Conservation (phyloP, 2,797 vertebrate genomes). For the Rachycentron canadum region DNA sequence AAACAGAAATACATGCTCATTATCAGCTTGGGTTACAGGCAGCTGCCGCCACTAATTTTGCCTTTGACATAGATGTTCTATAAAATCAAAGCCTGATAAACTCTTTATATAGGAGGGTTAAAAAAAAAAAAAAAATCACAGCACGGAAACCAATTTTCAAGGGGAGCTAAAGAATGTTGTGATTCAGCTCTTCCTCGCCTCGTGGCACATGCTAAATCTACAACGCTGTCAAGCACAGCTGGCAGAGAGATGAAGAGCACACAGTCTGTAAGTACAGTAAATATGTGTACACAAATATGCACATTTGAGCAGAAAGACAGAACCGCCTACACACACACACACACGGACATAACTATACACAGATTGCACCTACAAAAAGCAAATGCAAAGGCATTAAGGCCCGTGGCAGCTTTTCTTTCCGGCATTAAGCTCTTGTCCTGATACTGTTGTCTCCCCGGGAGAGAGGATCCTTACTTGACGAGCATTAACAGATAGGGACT, state of each 20-base stretch:
- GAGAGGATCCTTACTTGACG: slow-evolving; percentile 45
- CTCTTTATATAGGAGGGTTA: not conserved
- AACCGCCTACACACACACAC: not conserved
- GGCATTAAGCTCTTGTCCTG: slow-evolving; percentile 44
- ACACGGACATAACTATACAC: slow-evolving; percentile 1
- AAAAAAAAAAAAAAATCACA: slow-evolving; percentile 43
- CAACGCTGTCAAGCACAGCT: slow-evolving; percentile 43
- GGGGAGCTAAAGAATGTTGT: not conserved
- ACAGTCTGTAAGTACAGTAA: slow-evolving; percentile 13
- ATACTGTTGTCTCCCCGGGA: slow-evolving; percentile 27
- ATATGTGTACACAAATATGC: slow-evolving; percentile 8
- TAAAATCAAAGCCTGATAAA: slow-evolving; percentile 51
- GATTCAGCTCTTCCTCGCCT: slow-evolving; percentile 30
- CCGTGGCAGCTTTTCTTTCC: slow-evolving; percentile 41
- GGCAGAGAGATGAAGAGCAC: slow-evolving; percentile 28
- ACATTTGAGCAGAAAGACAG: not conserved
- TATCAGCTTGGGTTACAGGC: slow-evolving; percentile 79
- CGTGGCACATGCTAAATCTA: slow-evolving; percentile 22
- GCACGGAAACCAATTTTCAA: not conserved
- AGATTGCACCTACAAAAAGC: slow-evolving; percentile 17
- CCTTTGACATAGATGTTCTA: slow-evolving; percentile 57
- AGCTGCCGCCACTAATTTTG: slow-evolving; percentile 61
- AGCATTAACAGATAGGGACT: slow-evolving; percentile 64
- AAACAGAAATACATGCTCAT: slow-evolving; percentile 78
- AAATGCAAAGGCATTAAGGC: slow-evolving; percentile 22